Conservation (phyloP, 2,797 vertebrate genomes). For the Syngnathus rostellatus region DNA sequence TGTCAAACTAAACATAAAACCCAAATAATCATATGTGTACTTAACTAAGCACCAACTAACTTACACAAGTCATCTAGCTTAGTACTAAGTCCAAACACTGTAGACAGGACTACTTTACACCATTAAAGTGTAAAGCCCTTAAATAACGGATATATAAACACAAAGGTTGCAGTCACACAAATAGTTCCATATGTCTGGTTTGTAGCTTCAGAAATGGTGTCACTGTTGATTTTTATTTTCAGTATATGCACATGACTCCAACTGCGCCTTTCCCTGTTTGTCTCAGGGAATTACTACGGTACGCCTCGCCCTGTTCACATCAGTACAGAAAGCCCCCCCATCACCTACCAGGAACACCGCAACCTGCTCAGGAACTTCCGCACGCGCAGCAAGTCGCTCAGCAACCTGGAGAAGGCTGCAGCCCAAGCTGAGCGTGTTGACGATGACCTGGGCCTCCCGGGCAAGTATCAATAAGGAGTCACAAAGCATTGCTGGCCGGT, state of each 20-base stretch:
- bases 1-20: too few relatives aligned
- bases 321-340: conserved; percentile 69
- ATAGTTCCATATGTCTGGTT: background rate
- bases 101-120: too few relatives aligned
- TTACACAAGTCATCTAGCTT: too few relatives aligned
- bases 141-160: too few relatives aligned
- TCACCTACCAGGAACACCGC: conserved; percentile 73
- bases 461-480: conserved; percentile 34
- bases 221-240: background rate
- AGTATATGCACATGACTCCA: background rate
- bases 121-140: too few relatives aligned
- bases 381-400: conserved; percentile 75
- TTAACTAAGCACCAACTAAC: too few relatives aligned
- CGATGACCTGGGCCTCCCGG: conserved; percentile 67
- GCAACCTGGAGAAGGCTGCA: conserved; percentile 72
- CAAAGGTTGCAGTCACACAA: too few relatives aligned
- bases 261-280: conserved; percentile 6
- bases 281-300: conserved; percentile 72
- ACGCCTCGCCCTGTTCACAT: conserved; percentile 73
- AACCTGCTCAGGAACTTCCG: conserved; percentile 73
- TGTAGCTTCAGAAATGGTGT: background rate
- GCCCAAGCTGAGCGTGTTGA: conserved; percentile 65
- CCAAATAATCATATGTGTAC: too few relatives aligned
- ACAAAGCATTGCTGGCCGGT: background rate
- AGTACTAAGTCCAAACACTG: too few relatives aligned